Evolutionary conservation across 1,140 invertebrate genomes (phyloP).

Genomic region (Helicoverpa zea): DNA sequence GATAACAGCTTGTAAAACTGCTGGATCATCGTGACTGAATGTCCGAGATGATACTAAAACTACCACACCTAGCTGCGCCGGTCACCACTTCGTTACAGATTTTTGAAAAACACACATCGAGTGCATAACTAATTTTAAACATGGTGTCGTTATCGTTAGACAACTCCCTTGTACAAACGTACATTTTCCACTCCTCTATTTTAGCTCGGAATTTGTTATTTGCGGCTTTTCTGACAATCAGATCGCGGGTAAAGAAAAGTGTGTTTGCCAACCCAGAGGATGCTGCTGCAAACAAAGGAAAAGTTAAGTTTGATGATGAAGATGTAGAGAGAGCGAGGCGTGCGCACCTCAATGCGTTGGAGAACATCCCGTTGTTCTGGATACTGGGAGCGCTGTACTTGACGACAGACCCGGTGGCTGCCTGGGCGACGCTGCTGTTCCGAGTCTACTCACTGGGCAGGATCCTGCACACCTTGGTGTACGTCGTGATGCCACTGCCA

Average conservation of each 20-base stretch:
- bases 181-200: too few species aligned
- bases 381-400: slow-evolving; percentile 89
- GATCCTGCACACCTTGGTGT: slow-evolving; percentile 89
- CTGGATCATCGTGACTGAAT: too few species aligned
- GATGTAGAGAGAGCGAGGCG: slow-evolving; percentile 87
- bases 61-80: too few species aligned
- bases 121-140: too few species aligned
- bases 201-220: too few species aligned
- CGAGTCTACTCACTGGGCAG: slow-evolving; percentile 88
- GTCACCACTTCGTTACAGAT: too few species aligned
- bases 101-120: too few species aligned
- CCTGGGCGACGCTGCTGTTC: slow-evolving; percentile 87
- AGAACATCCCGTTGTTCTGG: slow-evolving; percentile 91
- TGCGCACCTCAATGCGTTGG: slow-evolving; percentile 92
- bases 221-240: too few species aligned
- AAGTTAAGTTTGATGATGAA: slow-evolving; percentile 84
- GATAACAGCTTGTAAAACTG: too few species aligned
- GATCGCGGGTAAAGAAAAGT: slow-evolving; percentile 73
- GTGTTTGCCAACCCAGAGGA: slow-evolving; percentile 74
- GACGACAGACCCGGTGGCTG: slow-evolving; percentile 87
- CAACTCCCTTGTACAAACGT: too few species aligned
- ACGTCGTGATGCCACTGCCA: slow-evolving; percentile 82
- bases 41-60: too few species aligned
- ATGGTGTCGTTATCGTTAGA: too few species aligned
- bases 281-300: slow-evolving; percentile 62